These are phyloP conservation scores for Odontophorus gujanensis DNA, from an alignment of 2,113 vertebrate genomes.

Conservation along the genomic window DNA sequence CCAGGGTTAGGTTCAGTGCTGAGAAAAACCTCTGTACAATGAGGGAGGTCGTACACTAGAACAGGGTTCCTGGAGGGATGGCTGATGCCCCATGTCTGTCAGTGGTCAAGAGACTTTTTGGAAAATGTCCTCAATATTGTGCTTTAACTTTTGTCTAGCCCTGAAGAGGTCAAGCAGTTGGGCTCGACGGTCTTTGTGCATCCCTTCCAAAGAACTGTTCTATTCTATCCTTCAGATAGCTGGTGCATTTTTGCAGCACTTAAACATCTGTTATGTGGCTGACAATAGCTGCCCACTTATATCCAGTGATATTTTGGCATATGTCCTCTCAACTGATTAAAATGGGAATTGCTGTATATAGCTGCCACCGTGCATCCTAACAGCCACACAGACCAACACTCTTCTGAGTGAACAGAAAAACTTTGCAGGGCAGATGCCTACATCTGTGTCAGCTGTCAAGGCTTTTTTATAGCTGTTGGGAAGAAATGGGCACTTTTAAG, in stretches of 20 bases:
- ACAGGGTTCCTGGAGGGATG: background rate
- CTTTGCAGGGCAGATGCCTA: background rate
- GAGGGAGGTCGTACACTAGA: background rate
- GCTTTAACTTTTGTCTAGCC: background rate
- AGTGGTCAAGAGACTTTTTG: background rate
- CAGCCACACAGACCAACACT: background rate
- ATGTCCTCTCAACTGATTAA: background rate
- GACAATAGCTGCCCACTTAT: background rate
- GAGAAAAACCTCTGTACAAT: background rate
- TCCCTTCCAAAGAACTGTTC: background rate
- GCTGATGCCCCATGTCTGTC: background rate
- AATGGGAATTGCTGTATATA: background rate
- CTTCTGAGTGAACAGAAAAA: background rate
- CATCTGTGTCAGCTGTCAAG: background rate
- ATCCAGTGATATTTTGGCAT: constrained; percentile 17
- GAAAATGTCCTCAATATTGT: background rate
- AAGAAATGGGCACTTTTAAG: background rate
- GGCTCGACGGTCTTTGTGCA: background rate
- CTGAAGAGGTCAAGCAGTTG: background rate
- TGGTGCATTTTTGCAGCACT: background rate
- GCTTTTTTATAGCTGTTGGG: background rate
- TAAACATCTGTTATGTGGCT: background rate
- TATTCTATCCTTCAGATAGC: background rate
- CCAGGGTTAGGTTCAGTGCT: background rate
- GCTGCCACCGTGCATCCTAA: background rate